These are phyloP conservation scores for Percopsis omiscomaycus DNA, from an alignment of 2,797 vertebrate genomes.

Conservation along the genomic window DNA sequence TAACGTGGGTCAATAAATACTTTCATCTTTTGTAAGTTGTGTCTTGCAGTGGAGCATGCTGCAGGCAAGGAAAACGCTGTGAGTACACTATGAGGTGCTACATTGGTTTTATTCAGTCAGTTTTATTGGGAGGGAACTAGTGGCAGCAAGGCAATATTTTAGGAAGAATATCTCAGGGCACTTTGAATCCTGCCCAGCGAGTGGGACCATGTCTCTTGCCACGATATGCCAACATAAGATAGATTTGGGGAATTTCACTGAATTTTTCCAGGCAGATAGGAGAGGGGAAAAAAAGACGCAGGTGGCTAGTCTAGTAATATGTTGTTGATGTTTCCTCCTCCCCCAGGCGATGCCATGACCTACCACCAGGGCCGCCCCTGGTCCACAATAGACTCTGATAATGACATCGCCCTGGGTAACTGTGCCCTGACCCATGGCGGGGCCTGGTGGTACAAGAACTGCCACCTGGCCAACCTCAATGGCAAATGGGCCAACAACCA, in stretches of 20 bases:
- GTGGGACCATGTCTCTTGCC: slow-evolving; percentile 15
- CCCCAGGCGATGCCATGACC: slow-evolving; percentile 85
- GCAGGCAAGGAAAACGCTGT: too few species aligned
- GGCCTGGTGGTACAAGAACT: slow-evolving; percentile 91
- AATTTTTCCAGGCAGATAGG: slow-evolving; percentile 22
- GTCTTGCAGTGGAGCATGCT: too few species aligned
- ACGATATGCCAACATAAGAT: slow-evolving; percentile 37
- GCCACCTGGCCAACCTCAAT: slow-evolving; percentile 87
- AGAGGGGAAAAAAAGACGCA: slow-evolving; percentile 1
- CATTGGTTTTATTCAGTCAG: too few species aligned
- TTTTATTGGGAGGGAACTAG: background rate
- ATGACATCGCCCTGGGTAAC: slow-evolving; percentile 87
- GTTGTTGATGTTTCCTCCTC: slow-evolving; percentile 8
- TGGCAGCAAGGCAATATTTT: slow-evolving; percentile 20
- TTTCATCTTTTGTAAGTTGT: too few species aligned
- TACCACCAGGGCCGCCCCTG: slow-evolving; percentile 87
- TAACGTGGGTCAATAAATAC: too few species aligned
- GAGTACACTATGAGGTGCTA: too few species aligned
- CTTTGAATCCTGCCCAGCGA: slow-evolving; percentile 38
- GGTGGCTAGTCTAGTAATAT: slow-evolving; percentile 11
- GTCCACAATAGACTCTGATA: slow-evolving; percentile 85
- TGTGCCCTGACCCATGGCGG: slow-evolving; percentile 85
- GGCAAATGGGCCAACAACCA: slow-evolving; percentile 82
- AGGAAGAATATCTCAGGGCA: slow-evolving; percentile 16
- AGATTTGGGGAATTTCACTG: slow-evolving; percentile 34